Evolutionary conservation across 2,888 invertebrate genomes (phyloP).

Genomic region (Epistrophe eligans): DNA sequence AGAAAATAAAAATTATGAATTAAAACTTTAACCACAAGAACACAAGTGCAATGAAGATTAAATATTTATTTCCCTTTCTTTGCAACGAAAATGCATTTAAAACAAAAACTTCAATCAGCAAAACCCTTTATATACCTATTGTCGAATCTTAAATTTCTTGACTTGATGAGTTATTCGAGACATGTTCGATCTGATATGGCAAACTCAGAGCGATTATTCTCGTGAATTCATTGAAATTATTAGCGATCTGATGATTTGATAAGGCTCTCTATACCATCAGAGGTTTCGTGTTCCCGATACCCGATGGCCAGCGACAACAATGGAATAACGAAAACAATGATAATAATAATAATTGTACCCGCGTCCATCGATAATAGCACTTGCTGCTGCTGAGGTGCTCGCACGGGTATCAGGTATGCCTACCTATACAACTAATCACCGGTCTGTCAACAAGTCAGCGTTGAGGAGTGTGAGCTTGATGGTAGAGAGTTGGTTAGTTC

Average conservation of each 20-base stretch:
- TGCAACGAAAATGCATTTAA: slow-evolving; percentile 44
- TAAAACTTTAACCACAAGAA: too few species aligned
- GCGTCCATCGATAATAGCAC: slow-evolving; percentile 65
- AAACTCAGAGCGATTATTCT: slow-evolving; percentile 74
- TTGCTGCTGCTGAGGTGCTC: slow-evolving; percentile 63
- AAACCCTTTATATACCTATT: slow-evolving; percentile 22
- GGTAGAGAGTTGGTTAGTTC: slow-evolving; percentile 2
- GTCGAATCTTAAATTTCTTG: neutral
- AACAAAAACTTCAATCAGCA: slow-evolving; percentile 36
- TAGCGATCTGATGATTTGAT: slow-evolving; percentile 74
- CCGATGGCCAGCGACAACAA: slow-evolving; percentile 42
- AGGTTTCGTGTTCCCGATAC: slow-evolving; percentile 63
- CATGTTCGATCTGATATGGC: slow-evolving; percentile 72
- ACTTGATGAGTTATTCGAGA: slow-evolving; percentile 44
- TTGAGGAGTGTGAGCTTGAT: slow-evolving; percentile 13
- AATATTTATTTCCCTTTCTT: neutral
- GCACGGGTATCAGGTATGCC: slow-evolving; percentile 51
- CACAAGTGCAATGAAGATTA: neutral
- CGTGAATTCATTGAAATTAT: slow-evolving; percentile 76
- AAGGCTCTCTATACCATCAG: slow-evolving; percentile 47
- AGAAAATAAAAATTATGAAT: too few species aligned
- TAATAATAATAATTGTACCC: slow-evolving; percentile 68
- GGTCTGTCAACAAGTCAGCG: slow-evolving; percentile 64
- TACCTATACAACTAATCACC: slow-evolving; percentile 66
- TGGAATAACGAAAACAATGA: slow-evolving; percentile 58